Conservation (phyloP, 2,113 vertebrate genomes). For the Melospiza georgiana region DNA sequence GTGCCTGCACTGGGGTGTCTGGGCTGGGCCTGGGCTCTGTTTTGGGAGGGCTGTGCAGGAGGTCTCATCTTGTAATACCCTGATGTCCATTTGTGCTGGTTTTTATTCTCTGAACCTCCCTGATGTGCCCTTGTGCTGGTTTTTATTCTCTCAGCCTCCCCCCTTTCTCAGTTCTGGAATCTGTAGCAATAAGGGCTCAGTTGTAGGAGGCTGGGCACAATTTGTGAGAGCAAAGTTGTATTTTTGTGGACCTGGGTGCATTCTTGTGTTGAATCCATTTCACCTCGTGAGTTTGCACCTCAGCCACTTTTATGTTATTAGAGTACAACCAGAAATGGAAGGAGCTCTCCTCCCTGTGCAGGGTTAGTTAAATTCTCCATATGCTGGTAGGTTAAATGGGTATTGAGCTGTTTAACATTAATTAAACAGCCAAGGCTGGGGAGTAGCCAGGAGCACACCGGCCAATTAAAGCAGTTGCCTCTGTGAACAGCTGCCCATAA, state of each 20-base stretch:
- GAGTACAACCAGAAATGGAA: background rate
- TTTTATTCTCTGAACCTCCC: too few species aligned
- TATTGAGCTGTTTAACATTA: conserved; percentile 53
- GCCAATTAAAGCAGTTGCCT: conserved; percentile 35
- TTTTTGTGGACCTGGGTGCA: background rate
- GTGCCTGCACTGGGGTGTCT: accelerated
- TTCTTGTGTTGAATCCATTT: background rate
- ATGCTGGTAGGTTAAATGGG: conserved; percentile 17
- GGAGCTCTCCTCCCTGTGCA: background rate
- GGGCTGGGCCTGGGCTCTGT: background rate
- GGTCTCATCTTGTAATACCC: accelerated
- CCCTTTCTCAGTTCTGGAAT: background rate
- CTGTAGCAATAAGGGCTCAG: background rate
- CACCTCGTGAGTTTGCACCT: background rate
- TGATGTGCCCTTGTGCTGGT: too few species aligned
- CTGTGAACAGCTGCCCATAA: conserved; percentile 44
- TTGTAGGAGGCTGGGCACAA: background rate
- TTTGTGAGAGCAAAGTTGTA: background rate
- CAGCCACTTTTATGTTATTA: background rate
- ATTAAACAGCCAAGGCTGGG: conserved; percentile 44
- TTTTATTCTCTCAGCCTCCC: background rate
- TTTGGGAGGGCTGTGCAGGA: background rate
- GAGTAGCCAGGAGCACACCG: conserved; percentile 25
- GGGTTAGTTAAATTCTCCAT: conserved; percentile 14
- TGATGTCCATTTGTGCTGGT: too few species aligned